Conservation (phyloP, 2,888 invertebrate species). For the Polietes domitor region DNA sequence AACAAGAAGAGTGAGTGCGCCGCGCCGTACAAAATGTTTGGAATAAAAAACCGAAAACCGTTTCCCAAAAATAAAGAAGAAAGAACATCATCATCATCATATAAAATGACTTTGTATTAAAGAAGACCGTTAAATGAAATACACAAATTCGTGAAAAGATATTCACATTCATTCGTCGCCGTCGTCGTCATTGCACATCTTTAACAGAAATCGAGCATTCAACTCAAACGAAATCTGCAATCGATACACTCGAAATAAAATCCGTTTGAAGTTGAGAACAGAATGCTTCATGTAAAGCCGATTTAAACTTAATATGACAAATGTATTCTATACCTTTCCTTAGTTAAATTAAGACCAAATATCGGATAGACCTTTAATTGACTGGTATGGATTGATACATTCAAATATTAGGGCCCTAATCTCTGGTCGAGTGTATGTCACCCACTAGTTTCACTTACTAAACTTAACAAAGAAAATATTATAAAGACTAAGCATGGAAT, state of each 20-base stretch:
- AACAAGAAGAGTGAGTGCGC: neutral
- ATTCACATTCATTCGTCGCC: conserved; percentile 52
- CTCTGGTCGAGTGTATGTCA: too few species aligned
- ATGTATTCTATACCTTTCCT: too few species aligned
- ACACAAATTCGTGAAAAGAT: conserved; percentile 36
- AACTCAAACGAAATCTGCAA: conserved; percentile 34
- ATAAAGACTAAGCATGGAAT: too few species aligned
- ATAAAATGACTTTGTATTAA: conserved; percentile 60
- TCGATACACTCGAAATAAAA: neutral
- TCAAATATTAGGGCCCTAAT: too few species aligned
- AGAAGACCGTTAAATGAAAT: conserved; percentile 66
- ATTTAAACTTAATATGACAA: too few species aligned
- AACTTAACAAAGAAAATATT: too few species aligned
- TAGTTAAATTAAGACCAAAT: too few species aligned
- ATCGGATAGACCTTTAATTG: too few species aligned
- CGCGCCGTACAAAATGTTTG: conserved; percentile 23
- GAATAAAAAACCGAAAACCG: conserved; percentile 7
- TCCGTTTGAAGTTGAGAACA: too few species aligned
- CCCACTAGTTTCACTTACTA: too few species aligned
- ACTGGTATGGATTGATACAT: too few species aligned
- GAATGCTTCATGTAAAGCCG: too few species aligned
- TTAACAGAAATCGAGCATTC: conserved; percentile 66
- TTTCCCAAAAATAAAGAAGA: conserved; percentile 4
- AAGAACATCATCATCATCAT: conserved; percentile 22
- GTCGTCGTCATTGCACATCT: conserved; percentile 57